Evolutionary conservation across 2,113 vertebrate species (phyloP), one percentile per base, ranked within the genome.

Genomic region (Sander vitreus): DNA sequence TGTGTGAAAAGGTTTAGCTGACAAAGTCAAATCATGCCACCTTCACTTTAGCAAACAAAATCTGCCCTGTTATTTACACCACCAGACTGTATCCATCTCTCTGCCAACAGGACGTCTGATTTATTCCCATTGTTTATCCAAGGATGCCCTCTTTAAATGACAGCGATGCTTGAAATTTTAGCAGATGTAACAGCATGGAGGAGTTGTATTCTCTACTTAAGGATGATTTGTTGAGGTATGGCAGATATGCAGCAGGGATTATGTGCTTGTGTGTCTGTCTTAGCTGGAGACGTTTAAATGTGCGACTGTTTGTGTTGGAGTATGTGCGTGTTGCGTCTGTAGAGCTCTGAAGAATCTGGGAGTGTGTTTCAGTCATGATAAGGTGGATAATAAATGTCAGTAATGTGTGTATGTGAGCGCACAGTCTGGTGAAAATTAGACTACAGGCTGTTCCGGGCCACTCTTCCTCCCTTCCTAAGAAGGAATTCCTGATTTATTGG

Each of bases 401-500:
- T 85, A 88, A 89, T 50, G 62, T 58, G 50, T 57, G 75, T 21
- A 45, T 45, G 65, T 3, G 64, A 45, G 64, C 1, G 30, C 50
- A 57, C 39, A 59, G 27, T 72, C 66, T 69, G 65, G 16, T 83
- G 48, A 77, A 82, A 81, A 86, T 73, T 15, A 65, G 4, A 57
- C 63, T 36, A 51, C 67, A 79, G 76, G 39, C 76, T 57, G 80
- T 60, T 86, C 63, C 54, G 21, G 23, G 43, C 43, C 36, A 15
- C 71, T 83, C 73, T 59, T 74, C 76, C 87, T 80, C 86, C 63
- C 76, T 47, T 65, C 62, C 69, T 23, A 12, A 59, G 66, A 73
- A 84, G 67, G 84, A 92, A 92, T 92, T 91, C 71, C 76, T 91
- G 89, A 92, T 93, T 92, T 93, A 91, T 75, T 89, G 80, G 72